These are phyloP conservation scores for Gobio occitaniae DNA, from an alignment of 2,797 vertebrate genomes.

Conservation along the genomic window DNA sequence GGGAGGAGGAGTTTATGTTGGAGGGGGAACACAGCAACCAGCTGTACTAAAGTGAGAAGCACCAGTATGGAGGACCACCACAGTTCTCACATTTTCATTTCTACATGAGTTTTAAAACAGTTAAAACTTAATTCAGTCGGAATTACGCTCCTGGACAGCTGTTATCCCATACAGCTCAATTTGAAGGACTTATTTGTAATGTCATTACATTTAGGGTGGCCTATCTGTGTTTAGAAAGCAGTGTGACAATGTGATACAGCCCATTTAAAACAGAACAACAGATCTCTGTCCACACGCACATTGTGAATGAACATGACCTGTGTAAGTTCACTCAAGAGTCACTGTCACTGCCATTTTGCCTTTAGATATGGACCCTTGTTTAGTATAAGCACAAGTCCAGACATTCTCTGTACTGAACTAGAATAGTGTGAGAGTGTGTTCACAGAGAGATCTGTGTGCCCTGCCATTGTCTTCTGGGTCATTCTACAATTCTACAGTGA, in stretches of 20 bases:
- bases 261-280: slow-evolving; percentile 10
- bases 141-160: background rate
- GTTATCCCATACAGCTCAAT: slow-evolving; percentile 43
- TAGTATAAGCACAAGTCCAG: slow-evolving; percentile 12
- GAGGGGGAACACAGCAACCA: slow-evolving; percentile 52
- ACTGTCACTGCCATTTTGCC: slow-evolving; percentile 9
- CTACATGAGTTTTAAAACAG: slow-evolving; percentile 3
- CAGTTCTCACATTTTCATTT: slow-evolving; percentile 85
- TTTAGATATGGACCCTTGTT: slow-evolving; percentile 8
- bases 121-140: background rate
- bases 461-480: slow-evolving; percentile 16
- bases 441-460: background rate
- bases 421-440: background rate
- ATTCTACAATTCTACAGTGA: slow-evolving; percentile 16
- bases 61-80: slow-evolving; percentile 86
- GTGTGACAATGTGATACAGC: background rate
- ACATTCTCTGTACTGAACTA: slow-evolving; percentile 36
- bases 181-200: slow-evolving; percentile 41
- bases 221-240: slow-evolving; percentile 58
- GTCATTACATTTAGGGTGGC: slow-evolving; percentile 67
- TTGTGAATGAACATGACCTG: background rate
- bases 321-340: background rate
- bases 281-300: background rate
- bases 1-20: slow-evolving; percentile 52
- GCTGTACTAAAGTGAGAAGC: slow-evolving; percentile 65